Base-by-base conservation (phyloP, 2,888 invertebrate species). In the Nysson spinosus region DNA sequence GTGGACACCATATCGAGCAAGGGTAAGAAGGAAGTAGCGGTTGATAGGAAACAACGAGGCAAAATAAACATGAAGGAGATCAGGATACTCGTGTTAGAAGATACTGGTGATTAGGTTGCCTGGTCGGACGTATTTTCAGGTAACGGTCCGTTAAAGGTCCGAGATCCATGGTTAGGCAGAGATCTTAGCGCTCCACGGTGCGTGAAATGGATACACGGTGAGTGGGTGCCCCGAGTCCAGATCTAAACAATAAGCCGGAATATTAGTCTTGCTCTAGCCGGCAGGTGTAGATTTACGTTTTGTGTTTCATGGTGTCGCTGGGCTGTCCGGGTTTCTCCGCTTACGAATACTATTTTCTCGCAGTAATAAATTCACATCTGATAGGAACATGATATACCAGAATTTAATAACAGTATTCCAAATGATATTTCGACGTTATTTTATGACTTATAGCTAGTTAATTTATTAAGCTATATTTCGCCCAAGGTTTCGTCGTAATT, bases 241-340 rank as follows among this genome's bases (percentile, higher is more conserved):
- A 56, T 58, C 61, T 46, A 50, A 72, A 72, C 69, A 72, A 72
- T 72, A 65, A 72, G 58, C 28, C 28, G 49, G 58, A 54, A 62
- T 72, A 69, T 72, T 72, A 69, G 65, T 58, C 58, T 61, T 56
- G 58, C 47, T 26, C 26, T n/a, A 14, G 19, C 22, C 34, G 51
- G 20, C 51, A 54, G 50, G 55, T 63, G 52, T 44, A 60, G 39
- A 67, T 68, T 56, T 51, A 20, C 28, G n/a, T 62, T 54, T 52
- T 42, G 19, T 44, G 22, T 56, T 17, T 51, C 51, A 26, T 28
- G 34, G 47, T 57, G 66, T 64, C 66, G 46, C 49, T 28, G 26
- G 11, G 17, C 52, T 34, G 30, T n/a, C 54, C 55, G 61, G 26
- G 43, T 30, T 6, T 43, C 39, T 54, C 34, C 43, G 7, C 20